Percentiles rank a stretch among this genome's conserved stretches.
These are phyloP conservation scores for Tinea pellionella DNA, from an alignment of 2,888 invertebrate species.

Conservation along the genomic window DNA sequence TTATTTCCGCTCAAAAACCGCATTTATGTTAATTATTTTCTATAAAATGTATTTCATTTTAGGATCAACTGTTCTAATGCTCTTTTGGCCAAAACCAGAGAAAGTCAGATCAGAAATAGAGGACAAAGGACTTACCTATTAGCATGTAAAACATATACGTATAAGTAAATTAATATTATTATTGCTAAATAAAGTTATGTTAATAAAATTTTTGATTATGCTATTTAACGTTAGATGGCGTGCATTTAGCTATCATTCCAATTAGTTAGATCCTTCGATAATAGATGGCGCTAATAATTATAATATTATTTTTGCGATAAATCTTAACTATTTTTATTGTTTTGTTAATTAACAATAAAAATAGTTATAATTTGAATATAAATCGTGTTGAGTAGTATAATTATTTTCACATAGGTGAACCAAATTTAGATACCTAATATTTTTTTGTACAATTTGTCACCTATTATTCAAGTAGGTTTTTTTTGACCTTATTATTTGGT, in stretches of 20 bases:
- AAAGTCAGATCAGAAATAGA: conserved; percentile 46
- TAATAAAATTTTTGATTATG: background rate
- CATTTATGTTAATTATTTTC: background rate
- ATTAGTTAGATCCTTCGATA: background rate
- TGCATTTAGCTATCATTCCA: background rate
- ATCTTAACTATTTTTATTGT: background rate
- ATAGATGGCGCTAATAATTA: background rate
- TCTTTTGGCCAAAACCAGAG: conserved; percentile 54
- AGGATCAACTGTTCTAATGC: conserved; percentile 48
- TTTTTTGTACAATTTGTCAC: conserved; percentile 6
- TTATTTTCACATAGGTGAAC: no score
- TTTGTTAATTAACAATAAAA: no score
- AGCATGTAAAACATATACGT: background rate
- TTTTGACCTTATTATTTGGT: background rate
- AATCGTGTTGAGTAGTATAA: no score
- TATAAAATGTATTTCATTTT: conserved; percentile 19
- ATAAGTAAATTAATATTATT: background rate
- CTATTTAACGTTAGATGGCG: background rate
- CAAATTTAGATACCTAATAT: no score
- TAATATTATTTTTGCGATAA: no score
- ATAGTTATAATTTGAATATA: no score
- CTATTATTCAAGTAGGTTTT: background rate
- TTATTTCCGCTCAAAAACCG: conserved; percentile 23
- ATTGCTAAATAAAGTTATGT: background rate
- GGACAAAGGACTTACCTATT: conserved; percentile 42